Evolutionary conservation across 2,888 invertebrate genomes (phyloP).

Genomic region (Polyploca ridens): DNA sequence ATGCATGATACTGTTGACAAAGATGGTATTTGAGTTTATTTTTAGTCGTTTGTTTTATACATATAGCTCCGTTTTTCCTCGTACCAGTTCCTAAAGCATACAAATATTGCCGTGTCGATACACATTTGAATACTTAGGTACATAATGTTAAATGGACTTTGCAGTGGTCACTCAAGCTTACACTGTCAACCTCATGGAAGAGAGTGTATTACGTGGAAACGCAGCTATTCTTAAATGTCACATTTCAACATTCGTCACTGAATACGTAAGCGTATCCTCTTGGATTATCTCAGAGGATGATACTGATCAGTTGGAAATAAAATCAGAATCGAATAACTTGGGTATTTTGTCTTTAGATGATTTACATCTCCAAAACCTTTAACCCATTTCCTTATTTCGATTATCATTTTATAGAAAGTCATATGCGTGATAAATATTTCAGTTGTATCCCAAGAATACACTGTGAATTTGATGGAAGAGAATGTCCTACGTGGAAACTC

Average conservation of each 20-base stretch:
- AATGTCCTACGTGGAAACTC: slow-evolving; percentile 95
- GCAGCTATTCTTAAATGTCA: slow-evolving; percentile 96
- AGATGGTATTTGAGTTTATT: slow-evolving; percentile 56
- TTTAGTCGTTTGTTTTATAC: background rate
- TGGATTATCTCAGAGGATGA: slow-evolving; percentile 92
- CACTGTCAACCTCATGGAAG: slow-evolving; percentile 95
- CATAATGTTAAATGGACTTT: slow-evolving; percentile 42
- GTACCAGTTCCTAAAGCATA: background rate
- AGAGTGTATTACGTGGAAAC: slow-evolving; percentile 95
- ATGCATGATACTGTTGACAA: slow-evolving; percentile 54
- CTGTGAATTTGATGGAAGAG: slow-evolving; percentile 96
- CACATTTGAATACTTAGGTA: background rate
- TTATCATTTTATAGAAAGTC: background rate
- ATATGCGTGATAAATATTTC: slow-evolving; percentile 66
- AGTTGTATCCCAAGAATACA: slow-evolving; percentile 95
- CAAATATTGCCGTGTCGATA: background rate
- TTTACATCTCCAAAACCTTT: slow-evolving; percentile 22
- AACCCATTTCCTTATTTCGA: slow-evolving; percentile 26
- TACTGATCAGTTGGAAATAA: slow-evolving; percentile 75
- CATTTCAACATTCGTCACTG: slow-evolving; percentile 96
- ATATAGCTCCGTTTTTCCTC: slow-evolving; percentile 1
- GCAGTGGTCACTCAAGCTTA: slow-evolving; percentile 95
- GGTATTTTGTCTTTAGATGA: slow-evolving; percentile 52
- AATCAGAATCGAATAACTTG: slow-evolving; percentile 68
- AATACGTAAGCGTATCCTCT: slow-evolving; percentile 93